These are phyloP conservation scores for Benthosema pterotum DNA, from an alignment of 2,797 vertebrate species.

Conservation along the genomic window DNA sequence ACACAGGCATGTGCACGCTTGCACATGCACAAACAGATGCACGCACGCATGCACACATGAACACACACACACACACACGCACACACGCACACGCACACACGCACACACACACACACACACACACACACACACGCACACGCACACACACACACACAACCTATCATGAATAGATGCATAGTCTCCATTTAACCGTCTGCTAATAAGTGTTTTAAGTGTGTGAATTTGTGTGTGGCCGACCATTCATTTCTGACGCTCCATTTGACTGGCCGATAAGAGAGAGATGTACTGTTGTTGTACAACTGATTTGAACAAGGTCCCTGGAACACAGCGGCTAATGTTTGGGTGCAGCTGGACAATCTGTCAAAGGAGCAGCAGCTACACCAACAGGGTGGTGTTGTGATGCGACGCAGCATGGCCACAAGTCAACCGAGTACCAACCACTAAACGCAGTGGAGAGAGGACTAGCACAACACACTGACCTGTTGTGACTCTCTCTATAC, in stretches of 20 bases:
- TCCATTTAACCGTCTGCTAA: neutral
- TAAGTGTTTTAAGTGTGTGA: neutral
- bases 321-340: constrained; percentile 21
- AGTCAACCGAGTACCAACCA: too few relatives aligned
- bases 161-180: neutral
- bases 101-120: neutral
- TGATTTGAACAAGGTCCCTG: neutral
- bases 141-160: neutral
- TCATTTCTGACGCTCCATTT: neutral
- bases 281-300: neutral
- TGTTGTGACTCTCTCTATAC: too few relatives aligned
- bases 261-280: neutral
- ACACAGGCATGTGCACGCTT: constrained; percentile 5
- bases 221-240: constrained; percentile 1
- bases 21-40: neutral
- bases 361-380: neutral
- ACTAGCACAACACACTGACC: too few relatives aligned
- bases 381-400: neutral
- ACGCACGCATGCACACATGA: constrained; percentile 1
- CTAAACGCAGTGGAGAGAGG: too few relatives aligned
- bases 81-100: constrained; percentile 14
- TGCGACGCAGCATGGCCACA: too few relatives aligned
- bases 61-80: constrained; percentile 18
- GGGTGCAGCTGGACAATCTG: constrained; percentile 8
- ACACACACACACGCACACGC: neutral